Base-by-base conservation (phyloP, 2,888 invertebrate species). In the Spialia ferax region DNA sequence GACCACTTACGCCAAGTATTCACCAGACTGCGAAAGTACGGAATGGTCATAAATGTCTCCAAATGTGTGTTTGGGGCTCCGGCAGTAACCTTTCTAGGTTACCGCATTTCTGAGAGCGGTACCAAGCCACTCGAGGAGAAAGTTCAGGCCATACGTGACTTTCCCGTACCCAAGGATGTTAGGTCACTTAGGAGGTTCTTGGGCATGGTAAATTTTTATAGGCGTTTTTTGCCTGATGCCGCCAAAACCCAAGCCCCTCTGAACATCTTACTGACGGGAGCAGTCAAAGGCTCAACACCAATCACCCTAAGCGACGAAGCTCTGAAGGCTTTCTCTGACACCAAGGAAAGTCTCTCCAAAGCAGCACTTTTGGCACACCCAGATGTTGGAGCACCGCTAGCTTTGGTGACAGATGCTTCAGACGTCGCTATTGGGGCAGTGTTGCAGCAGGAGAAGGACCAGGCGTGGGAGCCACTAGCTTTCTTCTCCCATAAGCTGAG, bases 11-110 rank as follows among this genome's bases (percentile, higher is more conserved):
- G 50, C 22, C 50, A 50, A 50, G 22, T 50, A 3, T 50, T 50
- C 22, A 22, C 50, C 6, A 50, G 22, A 22, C 50, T 50, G 20
- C 10, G 8, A 22, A 13, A 22, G 4, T 50, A 22, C 22, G 50
- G 50, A 0, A 57, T 83, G 10, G 69, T 68, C 20, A 71, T 80
- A 13, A 79, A 80, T 59, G 48, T 69, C 1, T 55, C 70, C 4
- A 79, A 79, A 66, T 76, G 77, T 62, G 72, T 69, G 4, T 80
- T 79, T 63, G 74, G 73, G 54, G 63, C 52, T 18, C 5, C 65
- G 22, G 50, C 10, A 50, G 50, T 50, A 50, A 22, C 22, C 11
- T 48, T 48, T 48, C 13, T 48, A 20, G 48, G 48, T 20, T 48
- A 20, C 20, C 13, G 4, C 8, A 48, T 48, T 20, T 48, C 48